Percentiles rank a stretch among this genome's conserved stretches.
Evolutionary conservation across 2,888 invertebrate genomes (phyloP).

Genomic region (Pristionchus entomophagus): DNA sequence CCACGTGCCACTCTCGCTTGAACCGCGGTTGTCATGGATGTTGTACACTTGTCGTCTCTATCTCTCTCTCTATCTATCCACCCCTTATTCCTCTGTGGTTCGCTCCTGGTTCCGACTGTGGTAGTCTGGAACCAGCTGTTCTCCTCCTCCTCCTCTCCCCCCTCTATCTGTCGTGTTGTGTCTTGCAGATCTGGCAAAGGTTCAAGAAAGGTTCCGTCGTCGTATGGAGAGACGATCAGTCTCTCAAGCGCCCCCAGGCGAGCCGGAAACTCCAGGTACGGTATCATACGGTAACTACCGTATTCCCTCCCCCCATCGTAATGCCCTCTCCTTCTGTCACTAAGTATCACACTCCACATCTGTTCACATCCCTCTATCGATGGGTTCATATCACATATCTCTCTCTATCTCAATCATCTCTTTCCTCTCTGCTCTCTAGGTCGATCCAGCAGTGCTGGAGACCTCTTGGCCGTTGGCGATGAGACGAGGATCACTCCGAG

Average conservation of each 20-base stretch:
- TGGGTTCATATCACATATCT: background rate
- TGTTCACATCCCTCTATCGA: constrained; percentile 17
- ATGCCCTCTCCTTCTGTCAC: constrained; percentile 1
- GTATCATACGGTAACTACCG: background rate
- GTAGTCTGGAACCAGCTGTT: background rate
- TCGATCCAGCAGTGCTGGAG: background rate
- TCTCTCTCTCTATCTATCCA: constrained; percentile 22
- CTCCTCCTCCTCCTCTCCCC: background rate
- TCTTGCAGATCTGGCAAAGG: constrained; percentile 73
- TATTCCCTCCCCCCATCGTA: background rate
- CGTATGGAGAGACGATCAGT: constrained; percentile 73
- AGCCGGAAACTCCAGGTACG: constrained; percentile 12
- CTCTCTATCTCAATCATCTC: constrained; percentile 11
- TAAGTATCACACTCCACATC: background rate
- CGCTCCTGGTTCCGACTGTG: background rate
- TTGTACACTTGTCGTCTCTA: background rate
- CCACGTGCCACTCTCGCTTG: background rate
- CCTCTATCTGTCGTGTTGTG: constrained; percentile 30
- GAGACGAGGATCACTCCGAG: background rate
- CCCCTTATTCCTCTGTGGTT: background rate
- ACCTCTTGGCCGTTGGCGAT: background rate
- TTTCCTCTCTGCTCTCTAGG: background rate
- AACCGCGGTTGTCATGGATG: background rate
- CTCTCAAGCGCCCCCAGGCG: constrained; percentile 51
- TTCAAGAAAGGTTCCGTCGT: constrained; percentile 75